phyloP scores from a whole-genome alignment of 2,797 vertebrate genomes.

The Pitangus sulphuratus region DNA sequence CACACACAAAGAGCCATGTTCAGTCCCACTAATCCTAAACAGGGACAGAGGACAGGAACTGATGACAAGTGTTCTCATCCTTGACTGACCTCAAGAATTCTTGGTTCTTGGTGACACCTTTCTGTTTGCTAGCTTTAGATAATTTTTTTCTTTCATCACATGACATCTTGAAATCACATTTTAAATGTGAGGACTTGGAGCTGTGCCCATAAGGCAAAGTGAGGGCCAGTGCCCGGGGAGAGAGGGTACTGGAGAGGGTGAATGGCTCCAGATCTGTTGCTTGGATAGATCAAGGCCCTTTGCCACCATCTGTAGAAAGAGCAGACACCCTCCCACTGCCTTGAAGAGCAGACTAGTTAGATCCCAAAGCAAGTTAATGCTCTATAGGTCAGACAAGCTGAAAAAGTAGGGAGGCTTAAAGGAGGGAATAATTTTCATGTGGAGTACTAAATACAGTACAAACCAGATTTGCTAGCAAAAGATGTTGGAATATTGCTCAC shows the following conservation, averaged over 20 bases:
- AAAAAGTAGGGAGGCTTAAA: not conserved
- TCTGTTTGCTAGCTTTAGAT: not conserved
- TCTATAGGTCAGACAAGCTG: not conserved
- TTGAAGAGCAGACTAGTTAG: not conserved
- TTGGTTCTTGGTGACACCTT: not conserved
- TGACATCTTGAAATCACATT: not conserved
- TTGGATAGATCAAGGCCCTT: not conserved
- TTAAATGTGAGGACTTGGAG: not conserved
- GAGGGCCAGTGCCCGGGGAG: not conserved
- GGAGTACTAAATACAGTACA: not conserved
- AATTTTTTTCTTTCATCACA: not conserved
- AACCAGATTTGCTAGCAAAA: not conserved
- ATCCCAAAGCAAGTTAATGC: not conserved
- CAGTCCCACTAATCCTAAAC: not conserved
- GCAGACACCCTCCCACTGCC: not conserved
- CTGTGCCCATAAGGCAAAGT: not conserved
- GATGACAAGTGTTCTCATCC: not conserved
- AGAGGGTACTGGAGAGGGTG: not conserved
- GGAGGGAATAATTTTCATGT: not conserved
- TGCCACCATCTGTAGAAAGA: not conserved
- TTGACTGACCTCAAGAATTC: not conserved
- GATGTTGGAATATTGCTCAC: not conserved
- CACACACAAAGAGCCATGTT: fast-evolving
- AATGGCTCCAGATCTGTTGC: not conserved
- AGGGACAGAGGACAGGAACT: not conserved